These are phyloP conservation scores for Chlorodrepanis virens DNA, from an alignment of 2,113 vertebrate species.

Conservation along the genomic window DNA sequence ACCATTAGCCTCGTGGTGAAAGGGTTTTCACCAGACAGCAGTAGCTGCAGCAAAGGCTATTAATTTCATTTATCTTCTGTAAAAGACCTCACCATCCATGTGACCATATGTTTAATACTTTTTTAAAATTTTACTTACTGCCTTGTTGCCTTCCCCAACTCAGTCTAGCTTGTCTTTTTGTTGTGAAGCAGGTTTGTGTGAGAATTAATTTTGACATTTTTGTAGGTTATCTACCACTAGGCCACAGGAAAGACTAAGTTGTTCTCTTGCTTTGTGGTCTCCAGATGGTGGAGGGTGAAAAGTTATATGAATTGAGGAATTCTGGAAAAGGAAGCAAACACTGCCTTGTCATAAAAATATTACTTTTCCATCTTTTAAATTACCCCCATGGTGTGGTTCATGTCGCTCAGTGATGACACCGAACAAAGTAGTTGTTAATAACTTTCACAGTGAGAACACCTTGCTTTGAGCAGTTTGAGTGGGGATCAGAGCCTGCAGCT, in stretches of 20 bases:
- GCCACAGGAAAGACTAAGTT: background rate
- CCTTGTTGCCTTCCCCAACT: background rate
- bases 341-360: background rate
- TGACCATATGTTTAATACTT: background rate
- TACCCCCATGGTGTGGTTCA: background rate
- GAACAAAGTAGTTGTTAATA: background rate
- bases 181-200: background rate
- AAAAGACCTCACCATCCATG: background rate
- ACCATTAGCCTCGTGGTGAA: accelerated
- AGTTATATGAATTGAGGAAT: background rate
- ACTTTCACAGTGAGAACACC: background rate
- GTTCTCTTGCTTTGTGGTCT: background rate
- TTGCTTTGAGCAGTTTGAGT: background rate
- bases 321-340: background rate
- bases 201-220: background rate
- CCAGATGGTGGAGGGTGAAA: background rate
- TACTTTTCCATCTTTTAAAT: background rate
- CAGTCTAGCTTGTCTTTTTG: background rate
- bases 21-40: background rate
- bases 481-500: accelerated
- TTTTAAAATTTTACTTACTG: background rate
- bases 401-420: background rate
- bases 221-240: background rate
- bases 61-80: background rate
- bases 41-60: background rate